These are phyloP conservation scores for Pagetopsis macropterus DNA, from an alignment of 2,797 vertebrate genomes.

Conservation along the genomic window DNA sequence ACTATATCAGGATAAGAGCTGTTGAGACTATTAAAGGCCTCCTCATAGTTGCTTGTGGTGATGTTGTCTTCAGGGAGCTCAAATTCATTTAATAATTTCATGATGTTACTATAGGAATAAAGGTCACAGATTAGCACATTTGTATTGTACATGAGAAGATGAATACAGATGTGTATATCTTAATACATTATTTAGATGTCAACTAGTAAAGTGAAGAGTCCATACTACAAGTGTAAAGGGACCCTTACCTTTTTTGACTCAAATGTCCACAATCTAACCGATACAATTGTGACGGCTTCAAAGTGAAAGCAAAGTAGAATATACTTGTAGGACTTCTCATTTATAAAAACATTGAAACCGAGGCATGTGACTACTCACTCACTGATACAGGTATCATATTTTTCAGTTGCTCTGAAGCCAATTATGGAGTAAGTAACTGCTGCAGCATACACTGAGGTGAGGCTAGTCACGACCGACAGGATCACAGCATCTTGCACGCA, in stretches of 20 bases:
- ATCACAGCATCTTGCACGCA: conserved; percentile 91
- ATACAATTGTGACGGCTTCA: background rate
- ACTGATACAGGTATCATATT: conserved; percentile 88
- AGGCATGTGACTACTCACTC: conserved; percentile 75
- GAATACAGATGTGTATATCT: background rate
- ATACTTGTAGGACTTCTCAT: background rate
- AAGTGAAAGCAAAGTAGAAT: no score
- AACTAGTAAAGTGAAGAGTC: no score
- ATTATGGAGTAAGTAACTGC: conserved; percentile 94
- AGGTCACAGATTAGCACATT: background rate
- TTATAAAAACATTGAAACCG: background rate
- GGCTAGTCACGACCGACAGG: conserved; percentile 88
- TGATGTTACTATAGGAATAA: conserved; percentile 86
- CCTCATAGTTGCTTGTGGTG: conserved; percentile 85
- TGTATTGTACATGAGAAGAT: background rate
- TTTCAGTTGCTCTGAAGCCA: conserved; percentile 92
- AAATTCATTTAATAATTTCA: conserved; percentile 87
- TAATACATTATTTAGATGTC: background rate
- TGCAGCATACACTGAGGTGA: conserved; percentile 92
- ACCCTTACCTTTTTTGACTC: background rate
- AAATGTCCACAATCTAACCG: background rate
- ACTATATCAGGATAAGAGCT: conserved; percentile 67
- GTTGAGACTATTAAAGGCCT: conserved; percentile 76
- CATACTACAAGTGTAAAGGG: background rate
- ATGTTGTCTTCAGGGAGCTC: conserved; percentile 87